phyloP scores from a whole-genome alignment of 2,888 invertebrate genomes.

The Pristionchus maxplancki region DNA sequence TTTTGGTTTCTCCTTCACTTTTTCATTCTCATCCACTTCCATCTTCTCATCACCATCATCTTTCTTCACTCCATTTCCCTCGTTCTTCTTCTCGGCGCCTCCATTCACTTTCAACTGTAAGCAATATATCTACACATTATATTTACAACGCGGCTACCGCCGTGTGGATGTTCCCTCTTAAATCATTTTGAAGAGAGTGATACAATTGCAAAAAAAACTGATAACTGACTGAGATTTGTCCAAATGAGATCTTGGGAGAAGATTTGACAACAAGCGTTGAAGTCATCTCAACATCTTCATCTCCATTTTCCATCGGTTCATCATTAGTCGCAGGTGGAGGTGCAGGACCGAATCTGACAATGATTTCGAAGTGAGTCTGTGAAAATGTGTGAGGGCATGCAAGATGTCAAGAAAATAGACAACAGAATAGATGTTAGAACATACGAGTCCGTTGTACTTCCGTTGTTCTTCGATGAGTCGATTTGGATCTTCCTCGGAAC shows the following conservation, averaged over 20 bases:
- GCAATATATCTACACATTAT: too few relatives aligned
- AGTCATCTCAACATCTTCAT: slow-evolving; percentile 4
- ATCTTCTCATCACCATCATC: slow-evolving; percentile 6
- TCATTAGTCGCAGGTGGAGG: not conserved
- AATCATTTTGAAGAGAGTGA: too few relatives aligned
- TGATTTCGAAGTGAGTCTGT: too few relatives aligned
- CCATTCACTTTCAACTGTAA: slow-evolving; percentile 41
- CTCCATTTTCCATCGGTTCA: not conserved
- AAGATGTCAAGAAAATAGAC: not conserved
- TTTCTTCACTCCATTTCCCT: not conserved
- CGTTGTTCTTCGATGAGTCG: slow-evolving; percentile 28
- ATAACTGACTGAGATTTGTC: slow-evolving; percentile 35
- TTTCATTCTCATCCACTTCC: not conserved
- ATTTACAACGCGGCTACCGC: too few relatives aligned
- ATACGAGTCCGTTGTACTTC: slow-evolving; percentile 14
- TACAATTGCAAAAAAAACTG: too few relatives aligned
- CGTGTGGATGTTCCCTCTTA: too few relatives aligned
- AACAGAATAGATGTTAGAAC: not conserved
- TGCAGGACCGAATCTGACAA: not conserved
- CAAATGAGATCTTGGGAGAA: slow-evolving; percentile 17
- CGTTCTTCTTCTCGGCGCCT: not conserved
- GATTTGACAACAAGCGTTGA: not conserved
- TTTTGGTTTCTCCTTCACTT: not conserved
- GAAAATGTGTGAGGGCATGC: too few relatives aligned
- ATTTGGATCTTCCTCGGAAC: slow-evolving; percentile 46